Conservation (phyloP, 2,113 vertebrate genomes). For the Cairina moschata region DNA sequence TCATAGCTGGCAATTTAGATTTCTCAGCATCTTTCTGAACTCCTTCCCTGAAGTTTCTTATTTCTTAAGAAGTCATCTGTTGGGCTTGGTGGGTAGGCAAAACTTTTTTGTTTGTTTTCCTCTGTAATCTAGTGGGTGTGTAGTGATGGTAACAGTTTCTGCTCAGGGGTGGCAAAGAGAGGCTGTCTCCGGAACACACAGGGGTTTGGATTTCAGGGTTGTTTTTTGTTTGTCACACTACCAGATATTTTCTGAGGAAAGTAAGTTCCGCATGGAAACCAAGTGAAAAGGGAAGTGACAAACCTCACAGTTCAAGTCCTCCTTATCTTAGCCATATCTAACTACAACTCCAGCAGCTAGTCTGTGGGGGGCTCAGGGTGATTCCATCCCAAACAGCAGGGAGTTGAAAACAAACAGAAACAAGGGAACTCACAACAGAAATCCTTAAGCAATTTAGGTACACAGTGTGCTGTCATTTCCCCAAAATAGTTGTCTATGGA, state of each 20-base stretch:
- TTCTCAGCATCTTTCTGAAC: not conserved
- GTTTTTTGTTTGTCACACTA: not conserved
- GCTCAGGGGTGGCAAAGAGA: not conserved
- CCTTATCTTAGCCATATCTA: not conserved
- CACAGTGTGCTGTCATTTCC: not conserved
- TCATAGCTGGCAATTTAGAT: not conserved
- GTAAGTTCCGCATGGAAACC: not conserved
- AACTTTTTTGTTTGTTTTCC: not conserved
- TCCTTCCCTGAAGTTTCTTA: not conserved
- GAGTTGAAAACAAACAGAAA: not conserved
- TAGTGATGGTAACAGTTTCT: not conserved
- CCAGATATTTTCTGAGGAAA: conserved; percentile 6
- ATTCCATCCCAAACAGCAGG: not conserved
- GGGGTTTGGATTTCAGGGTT: not conserved
- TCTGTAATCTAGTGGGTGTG: not conserved
- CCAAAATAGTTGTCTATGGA: not conserved
- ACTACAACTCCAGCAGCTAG: not conserved
- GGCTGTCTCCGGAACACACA: not conserved
- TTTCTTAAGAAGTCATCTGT: not conserved
- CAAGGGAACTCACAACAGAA: not conserved
- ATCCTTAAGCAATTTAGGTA: not conserved
- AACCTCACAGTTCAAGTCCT: not conserved
- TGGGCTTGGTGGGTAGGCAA: not conserved
- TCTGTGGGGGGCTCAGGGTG: not conserved
- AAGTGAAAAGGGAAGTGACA: not conserved